Percentiles rank a stretch among this genome's conserved stretches.
Conservation (phyloP, 2,888 invertebrate species). For the Hyles lineata region DNA sequence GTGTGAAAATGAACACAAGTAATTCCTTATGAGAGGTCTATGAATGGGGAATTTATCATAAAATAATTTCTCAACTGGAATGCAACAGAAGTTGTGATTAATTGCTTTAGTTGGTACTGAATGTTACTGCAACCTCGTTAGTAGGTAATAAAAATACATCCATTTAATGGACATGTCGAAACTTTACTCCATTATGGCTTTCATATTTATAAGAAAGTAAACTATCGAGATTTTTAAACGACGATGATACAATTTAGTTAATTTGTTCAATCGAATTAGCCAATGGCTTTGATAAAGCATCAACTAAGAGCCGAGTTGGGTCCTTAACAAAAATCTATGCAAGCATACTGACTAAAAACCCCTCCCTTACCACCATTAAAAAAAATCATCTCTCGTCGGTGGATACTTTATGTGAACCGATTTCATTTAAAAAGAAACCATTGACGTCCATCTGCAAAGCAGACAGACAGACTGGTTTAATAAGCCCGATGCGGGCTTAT, state of each 20-base stretch:
- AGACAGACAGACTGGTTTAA: too few species aligned
- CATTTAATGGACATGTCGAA: not conserved
- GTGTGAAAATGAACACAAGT: too few species aligned
- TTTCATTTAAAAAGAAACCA: too few species aligned
- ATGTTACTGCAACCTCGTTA: not conserved
- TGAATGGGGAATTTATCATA: not conserved
- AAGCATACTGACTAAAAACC: too few species aligned
- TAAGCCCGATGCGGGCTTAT: too few species aligned
- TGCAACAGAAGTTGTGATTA: not conserved
- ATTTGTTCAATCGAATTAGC: not conserved
- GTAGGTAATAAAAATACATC: not conserved
- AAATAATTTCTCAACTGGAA: not conserved
- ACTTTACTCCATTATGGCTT: not conserved
- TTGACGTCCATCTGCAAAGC: too few species aligned
- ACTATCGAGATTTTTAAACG: not conserved
- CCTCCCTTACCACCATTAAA: too few species aligned
- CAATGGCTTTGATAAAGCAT: too few species aligned
- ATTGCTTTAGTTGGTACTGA: not conserved
- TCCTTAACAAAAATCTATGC: too few species aligned
- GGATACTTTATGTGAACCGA: too few species aligned
- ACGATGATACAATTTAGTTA: not conserved
- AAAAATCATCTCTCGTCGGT: too few species aligned
- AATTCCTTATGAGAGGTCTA: not conserved
- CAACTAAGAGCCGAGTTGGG: too few species aligned
- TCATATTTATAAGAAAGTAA: not conserved